These are phyloP conservation scores for Rhombomys opimus DNA, from an alignment of 2,113 vertebrate genomes.

Conservation along the genomic window DNA sequence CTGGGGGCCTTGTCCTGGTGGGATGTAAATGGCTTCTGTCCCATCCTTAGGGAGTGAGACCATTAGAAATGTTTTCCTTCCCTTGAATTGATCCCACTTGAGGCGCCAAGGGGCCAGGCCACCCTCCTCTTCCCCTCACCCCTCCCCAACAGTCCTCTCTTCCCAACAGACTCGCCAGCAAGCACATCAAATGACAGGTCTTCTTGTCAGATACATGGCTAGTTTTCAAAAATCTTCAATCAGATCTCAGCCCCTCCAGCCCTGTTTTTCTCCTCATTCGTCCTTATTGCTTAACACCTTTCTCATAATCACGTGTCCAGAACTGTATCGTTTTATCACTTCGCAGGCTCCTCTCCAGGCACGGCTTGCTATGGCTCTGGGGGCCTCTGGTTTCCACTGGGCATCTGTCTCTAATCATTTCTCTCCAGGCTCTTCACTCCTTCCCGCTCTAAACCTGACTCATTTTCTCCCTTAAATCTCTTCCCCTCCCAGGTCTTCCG, in stretches of 20 bases:
- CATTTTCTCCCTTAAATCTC: conserved; percentile 59
- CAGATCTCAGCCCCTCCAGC: conserved; percentile 73
- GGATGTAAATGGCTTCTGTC: conserved; percentile 51
- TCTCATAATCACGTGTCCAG: conserved; percentile 74
- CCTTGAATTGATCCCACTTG: conserved; percentile 56
- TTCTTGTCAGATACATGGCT: conserved; percentile 60
- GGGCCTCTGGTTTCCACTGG: conserved; percentile 48
- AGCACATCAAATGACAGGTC: conserved; percentile 47
- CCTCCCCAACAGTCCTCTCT: not conserved
- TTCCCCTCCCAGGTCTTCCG: not conserved
- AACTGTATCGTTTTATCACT: conserved; percentile 76
- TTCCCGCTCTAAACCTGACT: conserved; percentile 66
- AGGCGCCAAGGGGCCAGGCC: conserved; percentile 12
- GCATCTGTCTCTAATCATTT: conserved; percentile 66
- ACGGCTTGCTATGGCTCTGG: conserved; percentile 73
- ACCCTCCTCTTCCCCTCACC: conserved; percentile 10
- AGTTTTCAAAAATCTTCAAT: conserved; percentile 77
- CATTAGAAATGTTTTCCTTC: conserved; percentile 67
- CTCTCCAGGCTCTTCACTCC: conserved; percentile 68
- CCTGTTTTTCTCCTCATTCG: conserved; percentile 61
- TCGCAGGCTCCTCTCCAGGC: conserved; percentile 70
- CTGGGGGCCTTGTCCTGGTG: conserved; percentile 32
- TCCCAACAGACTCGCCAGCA: not conserved
- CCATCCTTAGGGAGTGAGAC: conserved; percentile 32
- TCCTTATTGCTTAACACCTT: conserved; percentile 79